Evolutionary conservation across 2,113 vertebrate genomes (phyloP).

Genomic region (Galbula dea): DNA sequence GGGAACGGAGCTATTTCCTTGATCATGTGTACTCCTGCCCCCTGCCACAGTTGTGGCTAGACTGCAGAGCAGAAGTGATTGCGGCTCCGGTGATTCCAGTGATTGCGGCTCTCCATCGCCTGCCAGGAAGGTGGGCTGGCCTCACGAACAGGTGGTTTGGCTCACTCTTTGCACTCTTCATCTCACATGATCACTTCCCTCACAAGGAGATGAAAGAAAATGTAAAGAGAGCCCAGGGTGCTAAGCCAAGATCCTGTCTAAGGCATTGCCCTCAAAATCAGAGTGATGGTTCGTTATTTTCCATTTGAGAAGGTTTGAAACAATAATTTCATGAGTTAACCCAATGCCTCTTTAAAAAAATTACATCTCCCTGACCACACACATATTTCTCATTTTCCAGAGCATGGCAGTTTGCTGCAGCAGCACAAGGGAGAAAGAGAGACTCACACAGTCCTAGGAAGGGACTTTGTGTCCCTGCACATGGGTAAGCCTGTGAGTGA

Average conservation of each 20-base stretch:
- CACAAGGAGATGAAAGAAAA: not conserved
- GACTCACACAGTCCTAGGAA: fast-evolving
- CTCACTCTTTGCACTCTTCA: not conserved
- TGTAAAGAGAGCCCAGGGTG: not conserved
- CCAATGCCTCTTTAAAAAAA: not conserved
- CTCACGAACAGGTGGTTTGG: not conserved
- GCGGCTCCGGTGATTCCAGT: too few relatives aligned
- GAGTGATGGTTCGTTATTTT: not conserved
- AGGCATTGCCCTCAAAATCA: not conserved
- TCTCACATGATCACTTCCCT: fast-evolving
- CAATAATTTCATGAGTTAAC: not conserved
- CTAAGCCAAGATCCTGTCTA: not conserved
- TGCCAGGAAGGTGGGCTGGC: not conserved
- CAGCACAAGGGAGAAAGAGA: not conserved
- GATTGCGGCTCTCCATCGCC: not conserved
- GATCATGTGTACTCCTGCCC: not conserved
- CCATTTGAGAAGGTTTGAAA: not conserved
- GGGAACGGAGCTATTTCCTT: fast-evolving
- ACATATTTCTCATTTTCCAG: not conserved
- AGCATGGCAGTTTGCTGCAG: not conserved
- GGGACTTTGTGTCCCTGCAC: not conserved
- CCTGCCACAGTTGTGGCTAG: not conserved
- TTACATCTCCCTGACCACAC: not conserved
- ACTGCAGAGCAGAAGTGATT: not conserved
- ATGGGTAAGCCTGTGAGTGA: not conserved